Percentiles rank a stretch among this genome's conserved stretches.
phyloP scores from a whole-genome alignment of 2,113 vertebrate species.

The Helogale parvula region DNA sequence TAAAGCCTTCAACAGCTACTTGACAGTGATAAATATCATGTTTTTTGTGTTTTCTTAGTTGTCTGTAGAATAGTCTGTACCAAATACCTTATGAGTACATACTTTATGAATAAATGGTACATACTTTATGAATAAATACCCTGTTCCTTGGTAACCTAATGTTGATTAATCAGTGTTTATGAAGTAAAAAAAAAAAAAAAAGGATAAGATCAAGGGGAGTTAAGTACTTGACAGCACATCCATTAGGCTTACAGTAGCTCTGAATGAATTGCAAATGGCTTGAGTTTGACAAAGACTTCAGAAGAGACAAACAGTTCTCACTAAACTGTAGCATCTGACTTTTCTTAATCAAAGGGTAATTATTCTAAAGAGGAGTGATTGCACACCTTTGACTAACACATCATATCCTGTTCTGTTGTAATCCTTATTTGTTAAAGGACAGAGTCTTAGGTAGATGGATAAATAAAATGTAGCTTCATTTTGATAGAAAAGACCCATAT shows the following conservation, averaged over 20 bases:
- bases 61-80: background rate
- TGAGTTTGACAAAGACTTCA: background rate
- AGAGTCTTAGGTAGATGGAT: background rate
- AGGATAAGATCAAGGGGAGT: background rate
- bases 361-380: background rate
- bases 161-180: background rate
- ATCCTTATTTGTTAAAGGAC: background rate
- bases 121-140: background rate
- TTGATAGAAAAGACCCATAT: background rate
- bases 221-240: background rate
- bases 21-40: background rate
- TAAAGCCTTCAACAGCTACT: background rate
- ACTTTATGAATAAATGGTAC: background rate
- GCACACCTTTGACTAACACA: background rate
- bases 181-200: background rate
- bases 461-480: background rate
- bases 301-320: background rate
- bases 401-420: background rate
- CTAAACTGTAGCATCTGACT: background rate
- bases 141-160: background rate
- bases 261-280: background rate
- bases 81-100: background rate
- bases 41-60: background rate
- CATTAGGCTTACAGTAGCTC: background rate
- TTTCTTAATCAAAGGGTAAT: background rate